These are phyloP conservation scores for Urocynchramus pylzowi DNA, from an alignment of 2,113 vertebrate genomes.

Conservation along the genomic window DNA sequence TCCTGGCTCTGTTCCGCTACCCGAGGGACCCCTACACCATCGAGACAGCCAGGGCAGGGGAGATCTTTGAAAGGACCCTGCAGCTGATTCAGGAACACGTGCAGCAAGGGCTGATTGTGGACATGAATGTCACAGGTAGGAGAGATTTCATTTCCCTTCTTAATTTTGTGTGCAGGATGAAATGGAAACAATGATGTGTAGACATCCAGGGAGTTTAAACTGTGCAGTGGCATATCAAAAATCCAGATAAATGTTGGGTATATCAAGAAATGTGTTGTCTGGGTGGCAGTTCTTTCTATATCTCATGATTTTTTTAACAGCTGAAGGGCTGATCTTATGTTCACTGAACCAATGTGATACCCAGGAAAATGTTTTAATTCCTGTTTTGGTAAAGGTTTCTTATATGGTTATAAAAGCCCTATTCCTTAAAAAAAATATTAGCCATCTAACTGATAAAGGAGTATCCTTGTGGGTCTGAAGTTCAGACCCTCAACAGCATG, in stretches of 20 bases:
- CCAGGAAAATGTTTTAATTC: not conserved
- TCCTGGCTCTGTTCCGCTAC: constrained; percentile 74
- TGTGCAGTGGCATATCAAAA: not conserved
- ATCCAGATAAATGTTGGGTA: not conserved
- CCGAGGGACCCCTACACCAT: constrained; percentile 73
- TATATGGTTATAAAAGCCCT: not conserved
- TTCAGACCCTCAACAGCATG: not conserved
- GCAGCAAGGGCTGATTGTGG: constrained; percentile 67
- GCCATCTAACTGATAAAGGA: not conserved
- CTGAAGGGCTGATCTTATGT: not conserved
- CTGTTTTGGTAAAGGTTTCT: not conserved
- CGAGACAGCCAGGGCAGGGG: constrained; percentile 69
- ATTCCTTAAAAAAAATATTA: not conserved
- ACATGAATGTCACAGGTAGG: constrained; percentile 71
- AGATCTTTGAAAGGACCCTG: constrained; percentile 74
- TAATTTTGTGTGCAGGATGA: accelerated
- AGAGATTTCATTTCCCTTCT: not conserved
- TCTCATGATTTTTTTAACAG: not conserved
- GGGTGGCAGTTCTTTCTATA: not conserved
- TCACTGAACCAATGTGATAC: accelerated
- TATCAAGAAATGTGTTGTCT: not conserved
- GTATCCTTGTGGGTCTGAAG: not conserved
- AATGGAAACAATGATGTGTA: not conserved
- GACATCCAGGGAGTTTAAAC: not conserved
- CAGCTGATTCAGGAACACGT: constrained; percentile 73